Base-by-base conservation (phyloP, 2,888 invertebrate genomes). In the Plusia festucae region DNA sequence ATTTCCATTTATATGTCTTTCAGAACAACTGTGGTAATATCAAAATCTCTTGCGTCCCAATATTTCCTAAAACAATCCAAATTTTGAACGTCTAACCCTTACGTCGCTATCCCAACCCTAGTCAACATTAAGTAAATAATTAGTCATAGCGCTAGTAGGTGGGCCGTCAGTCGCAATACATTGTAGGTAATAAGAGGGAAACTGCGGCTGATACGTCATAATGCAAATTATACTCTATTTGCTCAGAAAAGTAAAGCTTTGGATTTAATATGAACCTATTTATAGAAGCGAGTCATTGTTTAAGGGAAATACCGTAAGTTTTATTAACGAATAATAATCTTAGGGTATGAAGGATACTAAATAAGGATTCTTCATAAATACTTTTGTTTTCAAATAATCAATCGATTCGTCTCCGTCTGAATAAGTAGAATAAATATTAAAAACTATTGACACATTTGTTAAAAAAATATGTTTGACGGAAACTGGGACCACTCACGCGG, bases 71-170 rank as follows among this genome's bases (percentile, higher is more conserved):
- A 40, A 40, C 1, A 2, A 3, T 24, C 24, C 3, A 4, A 9
- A 46, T 46, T 46, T 46, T 18, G 15, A 18, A 46, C 46, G 18
- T 53, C 49, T 18, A 49, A 49, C 46, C 53, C 66, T 53, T 53
- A 30, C 61, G 55, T 53, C 18, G 16, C 16, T 8, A 32, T 52
- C 8, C 34, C 73, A 52, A 62, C 73, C 73, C 72, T 54, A 68
- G 49, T 16, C 24, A 53, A 67, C 51, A 55, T 73, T 65, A 76
- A 79, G 81, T 68, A 79, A 79, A 79, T 79, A 79, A 81, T 79
- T 79, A 81, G 79, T 79, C 79, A 81, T 72, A 73, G 76, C 68
- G 69, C 63, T 60, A 8, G 76, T 71, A 76, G 76, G 63, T 73
- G 65, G 62, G 54, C 66, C 72, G 66, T 73, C 76, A 76, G 62